These are phyloP conservation scores for Pocillopora verrucosa DNA, from an alignment of 64 coral and sea anemone genomes.

Conservation along the genomic window DNA sequence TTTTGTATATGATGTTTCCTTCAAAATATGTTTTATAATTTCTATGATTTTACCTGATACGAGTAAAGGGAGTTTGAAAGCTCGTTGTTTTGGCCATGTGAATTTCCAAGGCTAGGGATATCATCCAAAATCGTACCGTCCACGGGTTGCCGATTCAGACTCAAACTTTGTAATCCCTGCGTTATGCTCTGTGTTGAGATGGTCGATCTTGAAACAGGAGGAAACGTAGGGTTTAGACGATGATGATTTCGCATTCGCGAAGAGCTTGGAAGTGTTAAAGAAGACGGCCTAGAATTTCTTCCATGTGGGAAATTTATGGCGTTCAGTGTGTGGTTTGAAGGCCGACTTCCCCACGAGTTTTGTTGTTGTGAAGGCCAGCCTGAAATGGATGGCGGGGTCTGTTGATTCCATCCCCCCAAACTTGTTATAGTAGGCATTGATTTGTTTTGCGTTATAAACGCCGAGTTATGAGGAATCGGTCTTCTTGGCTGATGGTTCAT, in stretches of 20 bases:
- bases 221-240: slow-evolving; percentile 53
- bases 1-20: background rate
- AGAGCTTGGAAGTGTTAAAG: slow-evolving; percentile 56
- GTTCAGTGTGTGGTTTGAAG: slow-evolving; percentile 52
- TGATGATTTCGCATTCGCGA: slow-evolving; percentile 66
- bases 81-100: slow-evolving; percentile 83
- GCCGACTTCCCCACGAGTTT: slow-evolving; percentile 63
- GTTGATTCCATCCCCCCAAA: slow-evolving; percentile 84
- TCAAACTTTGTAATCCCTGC: slow-evolving; percentile 86
- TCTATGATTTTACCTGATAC: slow-evolving; percentile 69
- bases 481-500: slow-evolving; percentile 88
- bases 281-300: slow-evolving; percentile 50
- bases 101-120: slow-evolving; percentile 89
- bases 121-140: slow-evolving; percentile 92
- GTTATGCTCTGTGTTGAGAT: slow-evolving; percentile 91
- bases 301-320: slow-evolving; percentile 56
- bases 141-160: slow-evolving; percentile 73
- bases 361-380: slow-evolving; percentile 72
- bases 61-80: slow-evolving; percentile 90
- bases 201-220: slow-evolving; percentile 50
- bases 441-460: slow-evolving; percentile 87
- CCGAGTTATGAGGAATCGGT: slow-evolving; percentile 70
- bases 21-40: background rate
- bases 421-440: slow-evolving; percentile 58
- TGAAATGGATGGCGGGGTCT: slow-evolving; percentile 67